Base-by-base conservation (phyloP, 92 coral and sea anemone species). In the Porites evermanni region DNA sequence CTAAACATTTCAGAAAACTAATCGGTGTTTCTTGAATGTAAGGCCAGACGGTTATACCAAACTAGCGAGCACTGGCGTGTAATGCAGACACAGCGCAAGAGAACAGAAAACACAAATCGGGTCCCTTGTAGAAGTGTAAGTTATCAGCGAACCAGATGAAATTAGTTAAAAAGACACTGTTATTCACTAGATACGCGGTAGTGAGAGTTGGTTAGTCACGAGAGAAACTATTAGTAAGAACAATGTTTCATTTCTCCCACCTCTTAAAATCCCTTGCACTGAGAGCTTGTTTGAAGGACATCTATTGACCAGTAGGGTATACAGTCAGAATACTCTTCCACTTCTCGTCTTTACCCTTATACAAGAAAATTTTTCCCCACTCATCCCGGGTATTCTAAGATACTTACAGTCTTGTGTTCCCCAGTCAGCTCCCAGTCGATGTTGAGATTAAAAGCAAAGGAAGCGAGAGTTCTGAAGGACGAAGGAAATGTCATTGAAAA, bases 401-500 rank as follows among this genome's bases (percentile, higher is more conserved):
- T 63, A 80, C 92, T 85, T 19, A 85, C 88, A 38, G 88, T 26
- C 88, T 92, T 92, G 73, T 72, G 82, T 85, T 84, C 92, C 21
- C 85, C 91, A 50, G 92, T 81, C 14, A 97, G 88, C 79, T 97
- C 99, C 99, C 99, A 97, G 90, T 97, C 99, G 20, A 97, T 95
- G 87, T 93, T 97, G 77, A 97, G 86, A 89, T 95, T 97, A 86
- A 97, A 97, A 20, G 99, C 98, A 85, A 97, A 95, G 50, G 99
- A 91, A 16, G 99, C 96, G 8, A 97, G 93, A 9, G 93, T 84
- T 81, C 99, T 96, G 85, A 26, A 85, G 26, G 32, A 61, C 72
- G 59, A 38, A 61, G 24, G n/a, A 51, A 4, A 58, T 12, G 17
- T 56, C 13, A 18, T 32, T 8, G 56, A n/a, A 60, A 14, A 70